Evolutionary conservation across 2,888 invertebrate genomes (phyloP).

Genomic region (Frankliniella fusca): DNA sequence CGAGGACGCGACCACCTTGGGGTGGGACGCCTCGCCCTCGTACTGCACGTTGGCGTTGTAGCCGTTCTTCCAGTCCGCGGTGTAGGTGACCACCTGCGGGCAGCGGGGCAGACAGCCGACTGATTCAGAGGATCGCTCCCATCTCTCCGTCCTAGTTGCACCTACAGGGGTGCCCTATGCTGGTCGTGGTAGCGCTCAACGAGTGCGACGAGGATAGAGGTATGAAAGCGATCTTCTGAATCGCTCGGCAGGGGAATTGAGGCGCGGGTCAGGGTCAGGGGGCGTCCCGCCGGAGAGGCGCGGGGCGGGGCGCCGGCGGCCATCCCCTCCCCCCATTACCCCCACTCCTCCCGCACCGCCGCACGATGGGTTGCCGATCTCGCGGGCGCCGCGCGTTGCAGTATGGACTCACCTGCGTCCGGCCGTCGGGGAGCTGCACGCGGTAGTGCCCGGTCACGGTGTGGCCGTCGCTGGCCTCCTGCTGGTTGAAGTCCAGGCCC

Average conservation of each 20-base stretch:
- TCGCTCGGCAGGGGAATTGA: no score
- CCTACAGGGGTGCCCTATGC: no score
- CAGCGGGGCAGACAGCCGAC: neutral
- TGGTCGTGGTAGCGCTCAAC: no score
- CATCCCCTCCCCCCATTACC: no score
- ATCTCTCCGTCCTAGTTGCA: no score
- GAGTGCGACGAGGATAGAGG: no score
- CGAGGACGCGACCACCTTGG: slow-evolving; percentile 34
- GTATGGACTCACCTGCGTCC: neutral
- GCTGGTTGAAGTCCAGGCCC: slow-evolving; percentile 73
- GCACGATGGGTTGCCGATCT: neutral
- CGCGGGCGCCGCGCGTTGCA: neutral
- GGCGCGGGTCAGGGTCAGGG: no score
- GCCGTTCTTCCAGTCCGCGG: slow-evolving; percentile 82
- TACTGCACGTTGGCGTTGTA: slow-evolving; percentile 79
- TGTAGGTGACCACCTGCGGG: slow-evolving; percentile 77
- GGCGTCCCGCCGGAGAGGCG: no score
- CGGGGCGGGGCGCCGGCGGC: neutral
- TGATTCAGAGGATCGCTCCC: no score
- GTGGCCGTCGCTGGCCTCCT: slow-evolving; percentile 64
- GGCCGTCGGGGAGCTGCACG: slow-evolving; percentile 70
- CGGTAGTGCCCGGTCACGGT: slow-evolving; percentile 70
- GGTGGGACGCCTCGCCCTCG: slow-evolving; percentile 63
- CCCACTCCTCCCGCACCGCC: no score
- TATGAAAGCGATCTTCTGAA: no score